phyloP scores from a whole-genome alignment of 2,797 vertebrate species.

The Trichosurus vulpecula region DNA sequence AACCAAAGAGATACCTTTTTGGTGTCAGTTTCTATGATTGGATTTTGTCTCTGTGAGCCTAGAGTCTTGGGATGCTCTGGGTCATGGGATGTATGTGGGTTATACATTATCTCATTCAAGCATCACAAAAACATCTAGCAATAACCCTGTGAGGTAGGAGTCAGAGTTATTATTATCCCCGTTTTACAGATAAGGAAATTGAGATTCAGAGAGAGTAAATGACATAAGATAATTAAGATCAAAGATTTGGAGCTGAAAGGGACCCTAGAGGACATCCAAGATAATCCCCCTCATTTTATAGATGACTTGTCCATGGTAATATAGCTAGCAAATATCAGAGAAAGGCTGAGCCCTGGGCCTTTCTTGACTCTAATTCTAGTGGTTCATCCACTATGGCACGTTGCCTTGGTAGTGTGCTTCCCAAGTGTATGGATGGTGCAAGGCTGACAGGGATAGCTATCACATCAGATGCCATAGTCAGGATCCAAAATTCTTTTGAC shows the following conservation, averaged over 20 bases:
- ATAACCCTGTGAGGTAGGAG: background rate
- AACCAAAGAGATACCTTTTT: background rate
- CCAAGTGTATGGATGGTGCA: background rate
- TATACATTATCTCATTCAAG: background rate
- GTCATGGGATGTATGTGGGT: background rate
- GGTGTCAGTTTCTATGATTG: background rate
- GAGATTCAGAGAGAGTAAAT: background rate
- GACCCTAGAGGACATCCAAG: background rate
- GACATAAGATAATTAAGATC: background rate
- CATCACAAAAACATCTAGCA: background rate
- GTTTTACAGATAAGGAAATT: background rate
- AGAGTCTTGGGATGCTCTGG: background rate
- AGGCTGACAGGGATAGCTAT: background rate
- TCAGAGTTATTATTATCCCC: background rate
- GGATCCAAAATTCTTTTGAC: background rate
- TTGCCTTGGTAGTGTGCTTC: background rate
- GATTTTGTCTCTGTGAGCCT: background rate
- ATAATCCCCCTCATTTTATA: background rate
- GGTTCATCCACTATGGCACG: background rate
- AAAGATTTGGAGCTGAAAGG: background rate
- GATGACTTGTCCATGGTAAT: background rate
- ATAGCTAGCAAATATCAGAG: background rate
- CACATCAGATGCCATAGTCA: background rate
- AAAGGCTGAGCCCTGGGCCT: background rate
- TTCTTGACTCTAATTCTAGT: background rate